Percentiles rank a stretch among this genome's conserved stretches.
phyloP scores from a whole-genome alignment of 2,113 vertebrate genomes.

The Rhea americana region DNA sequence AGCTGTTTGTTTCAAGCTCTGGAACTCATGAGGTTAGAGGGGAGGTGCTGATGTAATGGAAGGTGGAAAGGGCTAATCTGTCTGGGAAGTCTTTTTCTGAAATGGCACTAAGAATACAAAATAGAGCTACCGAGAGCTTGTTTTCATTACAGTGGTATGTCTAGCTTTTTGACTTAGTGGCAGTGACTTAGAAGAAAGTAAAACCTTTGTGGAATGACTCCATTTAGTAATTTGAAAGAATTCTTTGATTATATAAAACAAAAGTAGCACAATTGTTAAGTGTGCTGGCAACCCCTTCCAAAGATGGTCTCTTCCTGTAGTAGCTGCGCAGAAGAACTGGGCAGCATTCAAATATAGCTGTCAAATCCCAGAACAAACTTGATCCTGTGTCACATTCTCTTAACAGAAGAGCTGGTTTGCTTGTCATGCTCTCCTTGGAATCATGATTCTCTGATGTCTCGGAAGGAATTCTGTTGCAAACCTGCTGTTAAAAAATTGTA shows the following conservation, averaged over 20 bases:
- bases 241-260: rapidly evolving
- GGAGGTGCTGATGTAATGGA: background rate
- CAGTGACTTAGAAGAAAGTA: background rate
- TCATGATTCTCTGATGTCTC: rapidly evolving
- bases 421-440: background rate
- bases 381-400: background rate
- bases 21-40: background rate
- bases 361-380: slow-evolving; percentile 8
- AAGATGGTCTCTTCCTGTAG: background rate
- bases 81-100: rapidly evolving
- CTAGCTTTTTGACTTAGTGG: background rate
- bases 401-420: slow-evolving; percentile 16
- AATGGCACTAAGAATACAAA: background rate
- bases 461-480: rapidly evolving
- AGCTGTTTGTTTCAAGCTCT: background rate
- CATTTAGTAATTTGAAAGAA: background rate
- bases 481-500: rapidly evolving
- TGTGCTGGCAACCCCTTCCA: background rate
- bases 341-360: slow-evolving; percentile 16
- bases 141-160: background rate
- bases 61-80: rapidly evolving
- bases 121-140: background rate
- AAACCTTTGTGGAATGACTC: background rate
- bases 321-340: background rate
- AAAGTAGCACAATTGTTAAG: background rate